Evolutionary conservation across 1,140 invertebrate species (phyloP).

Genomic region (Lepidurus apus): DNA sequence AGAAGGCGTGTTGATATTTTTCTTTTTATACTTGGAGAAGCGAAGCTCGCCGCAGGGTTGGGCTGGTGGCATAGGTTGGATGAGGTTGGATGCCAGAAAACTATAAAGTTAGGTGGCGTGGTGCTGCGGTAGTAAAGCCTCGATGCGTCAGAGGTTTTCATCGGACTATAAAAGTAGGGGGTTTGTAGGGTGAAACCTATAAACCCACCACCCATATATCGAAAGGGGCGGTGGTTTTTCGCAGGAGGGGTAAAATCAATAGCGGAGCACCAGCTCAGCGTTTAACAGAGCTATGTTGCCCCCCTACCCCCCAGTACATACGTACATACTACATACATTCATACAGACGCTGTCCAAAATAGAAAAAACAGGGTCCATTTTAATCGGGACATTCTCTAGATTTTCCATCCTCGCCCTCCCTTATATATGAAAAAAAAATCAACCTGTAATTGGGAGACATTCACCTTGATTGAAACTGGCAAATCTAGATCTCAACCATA

Average conservation of each 20-base stretch:
- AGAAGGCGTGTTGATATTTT: neutral
- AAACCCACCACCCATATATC: slow-evolving; percentile 18
- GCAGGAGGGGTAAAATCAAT: slow-evolving; percentile 21
- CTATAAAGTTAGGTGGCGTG: slow-evolving; percentile 10
- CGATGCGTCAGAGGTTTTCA: slow-evolving; percentile 8
- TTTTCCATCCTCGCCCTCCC: no score
- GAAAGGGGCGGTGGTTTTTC: slow-evolving; percentile 14
- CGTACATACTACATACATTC: no score
- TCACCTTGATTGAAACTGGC: no score
- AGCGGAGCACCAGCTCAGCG: slow-evolving; percentile 5
- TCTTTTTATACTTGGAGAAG: neutral
- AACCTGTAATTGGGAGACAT: no score
- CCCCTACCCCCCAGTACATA: neutral
- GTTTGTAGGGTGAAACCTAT: slow-evolving; percentile 18
- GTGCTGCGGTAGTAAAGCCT: neutral
- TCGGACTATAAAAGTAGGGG: slow-evolving; percentile 21
- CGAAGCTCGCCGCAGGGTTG: neutral
- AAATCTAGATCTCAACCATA: no score
- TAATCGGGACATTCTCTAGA: no score
- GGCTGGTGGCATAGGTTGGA: neutral
- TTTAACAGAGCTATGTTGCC: neutral
- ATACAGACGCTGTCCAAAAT: no score
- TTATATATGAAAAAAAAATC: no score
- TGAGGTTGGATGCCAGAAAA: neutral
- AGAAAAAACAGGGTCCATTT: no score